These are phyloP conservation scores for Hystrix brachyura DNA, from an alignment of 2,113 vertebrate genomes.

Conservation along the genomic window DNA sequence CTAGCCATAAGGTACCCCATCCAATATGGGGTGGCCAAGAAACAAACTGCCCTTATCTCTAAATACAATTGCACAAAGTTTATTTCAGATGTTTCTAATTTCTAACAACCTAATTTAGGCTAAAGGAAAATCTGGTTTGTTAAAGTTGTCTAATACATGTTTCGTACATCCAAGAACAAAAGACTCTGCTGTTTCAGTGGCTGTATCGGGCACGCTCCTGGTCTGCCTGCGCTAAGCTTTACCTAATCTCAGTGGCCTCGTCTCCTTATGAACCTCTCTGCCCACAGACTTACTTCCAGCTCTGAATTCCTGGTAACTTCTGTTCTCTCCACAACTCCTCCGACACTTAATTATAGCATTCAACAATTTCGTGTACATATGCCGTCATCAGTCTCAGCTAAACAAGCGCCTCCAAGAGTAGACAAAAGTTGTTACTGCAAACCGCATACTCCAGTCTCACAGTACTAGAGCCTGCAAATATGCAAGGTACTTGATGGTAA, in stretches of 20 bases:
- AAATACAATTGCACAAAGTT: neutral
- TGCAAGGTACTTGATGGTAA: neutral
- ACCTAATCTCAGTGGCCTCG: neutral
- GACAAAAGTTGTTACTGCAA: neutral
- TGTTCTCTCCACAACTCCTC: neutral
- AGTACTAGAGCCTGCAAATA: neutral
- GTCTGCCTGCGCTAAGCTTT: neutral
- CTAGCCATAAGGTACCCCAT: neutral
- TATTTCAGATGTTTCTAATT: neutral
- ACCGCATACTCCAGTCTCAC: neutral
- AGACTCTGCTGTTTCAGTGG: neutral
- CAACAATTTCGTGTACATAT: neutral
- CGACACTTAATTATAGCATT: neutral
- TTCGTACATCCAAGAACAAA: neutral
- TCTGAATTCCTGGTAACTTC: conserved; percentile 11
- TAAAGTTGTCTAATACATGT: conserved; percentile 3
- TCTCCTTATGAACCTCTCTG: neutral
- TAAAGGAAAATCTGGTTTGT: neutral
- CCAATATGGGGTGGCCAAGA: neutral
- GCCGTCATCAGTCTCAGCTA: neutral
- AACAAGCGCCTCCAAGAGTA: neutral
- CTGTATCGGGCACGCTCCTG: neutral
- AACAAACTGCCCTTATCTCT: neutral
- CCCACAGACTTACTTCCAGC: neutral
- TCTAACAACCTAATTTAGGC: neutral